phyloP scores from a whole-genome alignment of 1,140 invertebrate genomes.

The Zaprionus gabonicus region DNA sequence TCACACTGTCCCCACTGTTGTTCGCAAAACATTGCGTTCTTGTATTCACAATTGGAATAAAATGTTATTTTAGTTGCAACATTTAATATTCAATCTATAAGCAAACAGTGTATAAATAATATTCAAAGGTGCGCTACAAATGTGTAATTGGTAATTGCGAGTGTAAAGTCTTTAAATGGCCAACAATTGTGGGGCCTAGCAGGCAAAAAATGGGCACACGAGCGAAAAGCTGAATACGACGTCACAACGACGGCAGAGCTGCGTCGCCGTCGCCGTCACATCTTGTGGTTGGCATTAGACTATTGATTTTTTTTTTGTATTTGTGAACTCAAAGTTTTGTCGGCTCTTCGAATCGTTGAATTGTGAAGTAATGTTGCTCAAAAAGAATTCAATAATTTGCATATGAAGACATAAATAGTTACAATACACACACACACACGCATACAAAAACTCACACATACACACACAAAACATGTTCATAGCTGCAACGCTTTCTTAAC shows the following conservation, averaged over 20 bases:
- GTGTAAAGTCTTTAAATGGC: not conserved
- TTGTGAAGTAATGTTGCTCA: not conserved
- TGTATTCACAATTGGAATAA: slow-evolving; percentile 59
- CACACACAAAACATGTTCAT: slow-evolving; percentile 9
- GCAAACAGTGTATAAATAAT: slow-evolving; percentile 28
- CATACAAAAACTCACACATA: not conserved
- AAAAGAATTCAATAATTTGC: slow-evolving; percentile 25
- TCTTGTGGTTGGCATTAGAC: slow-evolving; percentile 46
- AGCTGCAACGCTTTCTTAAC: slow-evolving; percentile 41
- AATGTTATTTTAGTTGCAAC: slow-evolving; percentile 57
- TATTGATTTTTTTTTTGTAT: slow-evolving; percentile 50
- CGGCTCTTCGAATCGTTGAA: not conserved
- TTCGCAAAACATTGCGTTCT: slow-evolving; percentile 69
- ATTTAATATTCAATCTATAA: slow-evolving; percentile 12
- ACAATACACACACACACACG: slow-evolving; percentile 19
- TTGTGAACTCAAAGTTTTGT: slow-evolving; percentile 9
- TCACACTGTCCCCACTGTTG: slow-evolving; percentile 34
- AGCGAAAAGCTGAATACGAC: slow-evolving; percentile 44
- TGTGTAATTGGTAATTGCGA: not conserved
- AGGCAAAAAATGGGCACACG: slow-evolving; percentile 38
- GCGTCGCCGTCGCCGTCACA: slow-evolving; percentile 34
- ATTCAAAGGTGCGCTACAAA: slow-evolving; percentile 50
- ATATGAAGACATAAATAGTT: slow-evolving; percentile 3
- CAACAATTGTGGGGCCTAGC: not conserved
- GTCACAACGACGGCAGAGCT: slow-evolving; percentile 38